A percentile compares a stretch with the other conserved stretches of the same genome.
Evolutionary conservation across 2,888 invertebrate species (phyloP).

Genomic region (Podabrus alpinus): DNA sequence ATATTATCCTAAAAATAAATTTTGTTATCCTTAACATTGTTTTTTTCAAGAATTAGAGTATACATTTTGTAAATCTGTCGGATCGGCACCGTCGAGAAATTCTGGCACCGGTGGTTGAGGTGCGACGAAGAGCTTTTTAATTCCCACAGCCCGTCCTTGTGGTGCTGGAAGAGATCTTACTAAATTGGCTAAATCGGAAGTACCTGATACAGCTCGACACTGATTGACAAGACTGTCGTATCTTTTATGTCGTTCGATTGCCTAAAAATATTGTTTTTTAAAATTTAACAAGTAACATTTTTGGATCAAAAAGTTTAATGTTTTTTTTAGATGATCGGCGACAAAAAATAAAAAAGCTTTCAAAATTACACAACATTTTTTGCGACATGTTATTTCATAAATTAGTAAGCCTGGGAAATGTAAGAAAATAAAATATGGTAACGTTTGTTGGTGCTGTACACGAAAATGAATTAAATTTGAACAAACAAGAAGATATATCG

Average conservation of each 20-base stretch:
- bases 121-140: slow-evolving; percentile 63
- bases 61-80: slow-evolving; percentile 22
- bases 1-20: slow-evolving; percentile 62
- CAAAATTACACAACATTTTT: background rate
- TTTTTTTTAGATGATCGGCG: background rate
- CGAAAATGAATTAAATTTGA: background rate
- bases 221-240: slow-evolving; percentile 81
- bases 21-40: background rate
- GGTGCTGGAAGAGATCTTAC: slow-evolving; percentile 69
- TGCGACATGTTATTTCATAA: background rate
- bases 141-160: slow-evolving; percentile 57
- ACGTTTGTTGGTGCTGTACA: background rate
- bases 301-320: background rate
- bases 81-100: slow-evolving; percentile 55
- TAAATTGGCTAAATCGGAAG: slow-evolving; percentile 76
- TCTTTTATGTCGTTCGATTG: slow-evolving; percentile 79
- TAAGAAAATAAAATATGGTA: background rate
- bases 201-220: slow-evolving; percentile 74
- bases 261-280: slow-evolving; percentile 59
- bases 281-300: background rate
- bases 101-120: slow-evolving; percentile 68
- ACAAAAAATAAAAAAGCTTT: background rate
- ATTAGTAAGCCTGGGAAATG: background rate
- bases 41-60: background rate
- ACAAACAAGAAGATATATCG: background rate